phyloP scores from a whole-genome alignment of 2,888 invertebrate species.

The Lysandra bellargus region DNA sequence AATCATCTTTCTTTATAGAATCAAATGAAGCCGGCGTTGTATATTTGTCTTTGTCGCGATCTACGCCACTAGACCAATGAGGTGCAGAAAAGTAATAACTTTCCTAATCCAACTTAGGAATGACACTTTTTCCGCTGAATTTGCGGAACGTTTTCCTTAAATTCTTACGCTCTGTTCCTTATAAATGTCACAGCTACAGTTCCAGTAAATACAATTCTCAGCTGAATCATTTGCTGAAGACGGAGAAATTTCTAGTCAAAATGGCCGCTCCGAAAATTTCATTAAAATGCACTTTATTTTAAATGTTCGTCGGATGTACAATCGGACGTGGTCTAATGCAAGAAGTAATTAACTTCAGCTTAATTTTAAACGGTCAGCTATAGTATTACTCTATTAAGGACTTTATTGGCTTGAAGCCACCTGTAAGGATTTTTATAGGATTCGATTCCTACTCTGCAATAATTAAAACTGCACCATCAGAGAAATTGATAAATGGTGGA shows the following conservation, averaged over 20 bases:
- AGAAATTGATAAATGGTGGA: background rate
- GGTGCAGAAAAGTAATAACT: background rate
- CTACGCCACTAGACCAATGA: background rate
- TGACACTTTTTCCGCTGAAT: background rate
- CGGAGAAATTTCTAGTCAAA: background rate
- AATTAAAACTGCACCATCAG: background rate
- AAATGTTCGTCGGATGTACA: constrained; percentile 14
- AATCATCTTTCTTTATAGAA: too few relatives aligned
- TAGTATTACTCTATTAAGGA: background rate
- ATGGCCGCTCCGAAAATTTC: constrained; percentile 9
- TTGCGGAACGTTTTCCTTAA: background rate
- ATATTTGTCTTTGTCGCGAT: too few relatives aligned
- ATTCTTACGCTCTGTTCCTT: background rate
- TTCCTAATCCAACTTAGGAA: background rate
- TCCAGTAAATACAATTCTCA: background rate
- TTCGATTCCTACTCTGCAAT: background rate
- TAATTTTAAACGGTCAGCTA: constrained; percentile 6
- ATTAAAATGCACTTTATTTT: constrained; percentile 29
- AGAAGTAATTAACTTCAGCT: constrained; percentile 24
- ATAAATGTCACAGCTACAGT: background rate
- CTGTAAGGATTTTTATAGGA: background rate
- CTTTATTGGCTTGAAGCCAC: background rate
- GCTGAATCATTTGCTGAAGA: background rate
- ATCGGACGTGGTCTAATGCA: background rate
- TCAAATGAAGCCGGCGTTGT: too few relatives aligned